Base-by-base conservation (phyloP, 2,113 vertebrate genomes). In the Myotis lucifugus region DNA sequence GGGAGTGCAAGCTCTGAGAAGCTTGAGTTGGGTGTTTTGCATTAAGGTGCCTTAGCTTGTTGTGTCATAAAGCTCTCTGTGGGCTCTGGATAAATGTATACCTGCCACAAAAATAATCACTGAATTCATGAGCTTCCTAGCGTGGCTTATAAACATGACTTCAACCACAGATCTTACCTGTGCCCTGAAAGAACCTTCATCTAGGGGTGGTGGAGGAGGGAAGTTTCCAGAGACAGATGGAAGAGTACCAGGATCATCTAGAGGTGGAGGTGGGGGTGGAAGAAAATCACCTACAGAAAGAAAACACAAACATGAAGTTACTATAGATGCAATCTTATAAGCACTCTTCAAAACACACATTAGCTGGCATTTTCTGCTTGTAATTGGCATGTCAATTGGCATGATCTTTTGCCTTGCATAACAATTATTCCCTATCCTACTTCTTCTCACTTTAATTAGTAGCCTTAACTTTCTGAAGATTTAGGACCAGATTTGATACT, bases 251-350 rank as follows among this genome's bases (percentile, higher is more conserved):
- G 96, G 37, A 25, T 97, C 97, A 48, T 97, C 96, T 4, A 97
- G 42, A 40, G 96, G 97, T 74, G 97, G 97, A 85, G 97, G 97
- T 17, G 97, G 97, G 0, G 97, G 97, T 54, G 97, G 97, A 13
- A 96, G 88, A 88, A 97, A 97, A 9, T 97, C 97, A 94, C 97
- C 97, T 97, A 46, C 0, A 72, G 48, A 88, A 83, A 95, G 66
- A 15, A 95, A 90, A 90, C 17, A 54, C 9, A 90, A 12, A 82
- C 5, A 15, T 7, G 1, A 56, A 15, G 46, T 95, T 48, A 93
- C 56, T 6, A 79, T 0, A 29, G 5, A 40, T 23, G 27, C 5
- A 40, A n/a, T 17, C 29, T 72, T 37, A 54, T 0, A 77, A 27
- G 34, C 1, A 25, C 23, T 66, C 5, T 29, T 77, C 52, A 52